A percentile compares a stretch with the other conserved stretches of the same genome.
phyloP scores from a whole-genome alignment of 2,888 invertebrate genomes.

The Drosophila tripunctata region DNA sequence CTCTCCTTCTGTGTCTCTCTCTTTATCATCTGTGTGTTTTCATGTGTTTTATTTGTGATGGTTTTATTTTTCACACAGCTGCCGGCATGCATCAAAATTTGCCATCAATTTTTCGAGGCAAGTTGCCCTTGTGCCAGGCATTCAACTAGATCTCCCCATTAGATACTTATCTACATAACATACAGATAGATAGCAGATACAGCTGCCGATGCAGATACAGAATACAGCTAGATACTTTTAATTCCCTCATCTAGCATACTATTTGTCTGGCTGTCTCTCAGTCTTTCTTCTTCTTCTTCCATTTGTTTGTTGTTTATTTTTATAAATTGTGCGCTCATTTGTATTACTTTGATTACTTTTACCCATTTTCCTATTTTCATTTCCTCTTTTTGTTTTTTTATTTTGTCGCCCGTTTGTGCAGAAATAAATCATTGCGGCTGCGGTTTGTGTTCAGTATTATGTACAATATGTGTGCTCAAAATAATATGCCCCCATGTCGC shows the following conservation, averaged over 20 bases:
- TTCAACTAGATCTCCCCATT: constrained; percentile 33
- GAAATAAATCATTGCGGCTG: constrained; percentile 69
- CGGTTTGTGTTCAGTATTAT: constrained; percentile 32
- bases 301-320: constrained; percentile 65
- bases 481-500: constrained; percentile 35
- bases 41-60: constrained; percentile 18
- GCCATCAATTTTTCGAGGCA: constrained; percentile 67
- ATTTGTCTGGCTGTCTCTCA: background rate
- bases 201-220: constrained; percentile 1
- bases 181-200: constrained; percentile 20
- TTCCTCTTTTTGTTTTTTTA: constrained; percentile 36
- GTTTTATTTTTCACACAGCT: constrained; percentile 63
- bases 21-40: background rate
- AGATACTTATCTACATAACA: constrained; percentile 17
- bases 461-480: constrained; percentile 23
- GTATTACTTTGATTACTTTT: constrained; percentile 77
- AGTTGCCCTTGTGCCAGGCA: constrained; percentile 45
- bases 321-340: constrained; percentile 69
- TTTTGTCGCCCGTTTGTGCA: constrained; percentile 41
- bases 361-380: constrained; percentile 22
- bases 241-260: background rate
- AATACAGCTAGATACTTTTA: constrained; percentile 4
- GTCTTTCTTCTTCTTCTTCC: background rate
- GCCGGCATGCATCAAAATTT: constrained; percentile 75
- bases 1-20: constrained; percentile 2